Conservation (phyloP, 2,113 vertebrate genomes). For the Urocitellus parryii region DNA sequence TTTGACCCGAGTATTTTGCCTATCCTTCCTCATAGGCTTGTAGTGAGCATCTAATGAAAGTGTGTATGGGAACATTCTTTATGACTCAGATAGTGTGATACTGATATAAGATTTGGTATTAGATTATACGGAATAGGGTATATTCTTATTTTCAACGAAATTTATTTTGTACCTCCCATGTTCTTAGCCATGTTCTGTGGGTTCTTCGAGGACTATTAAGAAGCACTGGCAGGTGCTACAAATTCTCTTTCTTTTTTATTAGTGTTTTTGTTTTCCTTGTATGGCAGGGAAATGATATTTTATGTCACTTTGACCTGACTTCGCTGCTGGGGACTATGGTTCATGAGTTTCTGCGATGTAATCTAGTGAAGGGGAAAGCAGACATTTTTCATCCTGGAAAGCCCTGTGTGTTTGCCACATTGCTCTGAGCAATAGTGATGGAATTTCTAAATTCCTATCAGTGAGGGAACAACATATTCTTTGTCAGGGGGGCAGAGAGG, state of each 20-base stretch:
- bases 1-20: slow-evolving; percentile 1
- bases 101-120: slow-evolving; percentile 39
- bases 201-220: slow-evolving; percentile 65
- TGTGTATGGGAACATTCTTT: slow-evolving; percentile 7
- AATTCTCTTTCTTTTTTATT: slow-evolving; percentile 67
- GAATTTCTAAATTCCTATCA: slow-evolving; percentile 80
- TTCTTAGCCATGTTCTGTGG: slow-evolving; percentile 39
- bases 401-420: slow-evolving; percentile 73
- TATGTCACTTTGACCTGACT: slow-evolving; percentile 69
- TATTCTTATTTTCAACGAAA: slow-evolving; percentile 61
- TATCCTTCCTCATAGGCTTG: not conserved
- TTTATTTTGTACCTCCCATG: slow-evolving; percentile 56
- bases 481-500: not conserved
- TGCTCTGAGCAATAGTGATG: slow-evolving; percentile 69
- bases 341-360: slow-evolving; percentile 73
- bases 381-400: slow-evolving; percentile 76
- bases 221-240: slow-evolving; percentile 57
- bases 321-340: slow-evolving; percentile 47
- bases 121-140: not conserved
- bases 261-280: slow-evolving; percentile 69
- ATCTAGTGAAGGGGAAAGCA: slow-evolving; percentile 76
- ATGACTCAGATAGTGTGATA: slow-evolving; percentile 34
- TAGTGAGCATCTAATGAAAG: not conserved
- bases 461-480: slow-evolving; percentile 75
- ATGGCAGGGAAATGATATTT: slow-evolving; percentile 71